Conservation (phyloP, 2,113 vertebrate species). For the Cygnus atratus region DNA sequence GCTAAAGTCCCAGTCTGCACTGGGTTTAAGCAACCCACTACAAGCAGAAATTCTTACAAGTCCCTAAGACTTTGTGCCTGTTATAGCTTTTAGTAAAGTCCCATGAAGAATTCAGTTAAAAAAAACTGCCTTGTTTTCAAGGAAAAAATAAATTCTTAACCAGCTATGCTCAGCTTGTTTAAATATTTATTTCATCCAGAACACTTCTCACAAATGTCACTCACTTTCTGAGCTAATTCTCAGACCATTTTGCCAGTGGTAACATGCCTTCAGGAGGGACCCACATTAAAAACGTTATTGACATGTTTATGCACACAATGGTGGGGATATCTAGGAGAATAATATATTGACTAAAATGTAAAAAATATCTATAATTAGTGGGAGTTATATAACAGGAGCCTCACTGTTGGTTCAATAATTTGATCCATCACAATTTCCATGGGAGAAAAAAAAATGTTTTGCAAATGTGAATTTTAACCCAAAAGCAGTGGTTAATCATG, state of each 20-base stretch:
- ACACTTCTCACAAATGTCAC: neutral
- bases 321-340: neutral
- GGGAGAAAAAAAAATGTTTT: neutral
- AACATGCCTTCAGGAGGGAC: neutral
- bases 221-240: neutral
- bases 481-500: neutral
- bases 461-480: neutral
- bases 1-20: neutral
- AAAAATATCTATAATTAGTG: neutral
- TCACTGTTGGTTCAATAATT: neutral
- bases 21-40: neutral
- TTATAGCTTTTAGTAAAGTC: neutral
- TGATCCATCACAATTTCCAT: neutral
- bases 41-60: neutral
- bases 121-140: neutral
- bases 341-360: neutral
- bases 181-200: neutral
- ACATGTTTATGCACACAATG: neutral
- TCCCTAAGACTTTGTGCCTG: neutral
- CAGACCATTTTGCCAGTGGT: neutral
- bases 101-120: neutral
- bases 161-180: neutral
- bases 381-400: neutral
- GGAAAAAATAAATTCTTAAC: neutral
- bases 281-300: neutral